phyloP scores from a whole-genome alignment of 2,888 invertebrate genomes.

The Temnothorax ravouxi region DNA sequence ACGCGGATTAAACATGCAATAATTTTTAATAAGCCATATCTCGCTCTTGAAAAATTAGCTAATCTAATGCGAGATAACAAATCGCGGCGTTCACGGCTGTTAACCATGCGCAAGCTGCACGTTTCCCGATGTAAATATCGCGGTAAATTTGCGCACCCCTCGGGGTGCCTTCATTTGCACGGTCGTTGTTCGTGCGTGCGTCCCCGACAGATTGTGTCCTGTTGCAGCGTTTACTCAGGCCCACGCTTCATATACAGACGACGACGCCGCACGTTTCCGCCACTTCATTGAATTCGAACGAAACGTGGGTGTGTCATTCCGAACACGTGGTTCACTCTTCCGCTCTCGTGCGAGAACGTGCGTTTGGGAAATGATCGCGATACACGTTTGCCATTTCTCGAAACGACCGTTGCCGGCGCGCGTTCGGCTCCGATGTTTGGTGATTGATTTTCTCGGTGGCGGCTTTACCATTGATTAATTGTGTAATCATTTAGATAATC shows the following conservation, averaged over 20 bases:
- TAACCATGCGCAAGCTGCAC: not conserved
- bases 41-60: not conserved
- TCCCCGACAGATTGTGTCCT: slow-evolving; percentile 23
- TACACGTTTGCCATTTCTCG: not conserved
- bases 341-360: slow-evolving; percentile 7
- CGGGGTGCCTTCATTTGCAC: slow-evolving; percentile 24
- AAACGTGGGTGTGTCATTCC: slow-evolving; percentile 68
- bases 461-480: slow-evolving; percentile 28
- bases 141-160: not conserved
- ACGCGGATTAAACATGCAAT: not conserved
- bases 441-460: slow-evolving; percentile 33
- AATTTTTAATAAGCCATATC: not conserved
- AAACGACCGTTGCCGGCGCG: not conserved
- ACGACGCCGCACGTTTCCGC: slow-evolving; percentile 46
- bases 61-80: not conserved
- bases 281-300: slow-evolving; percentile 68
- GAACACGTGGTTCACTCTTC: slow-evolving; percentile 65
- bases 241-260: slow-evolving; percentile 39
- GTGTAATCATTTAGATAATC: slow-evolving; percentile 48
- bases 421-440: not conserved
- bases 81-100: not conserved
- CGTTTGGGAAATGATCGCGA: slow-evolving; percentile 9
- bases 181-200: slow-evolving; percentile 21
- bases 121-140: not conserved
- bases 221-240: slow-evolving; percentile 43